A percentile compares a stretch with the other conserved stretches of the same genome.
These are phyloP conservation scores for Oncorhynchus kisutch DNA, from an alignment of 2,113 vertebrate species.

Conservation along the genomic window DNA sequence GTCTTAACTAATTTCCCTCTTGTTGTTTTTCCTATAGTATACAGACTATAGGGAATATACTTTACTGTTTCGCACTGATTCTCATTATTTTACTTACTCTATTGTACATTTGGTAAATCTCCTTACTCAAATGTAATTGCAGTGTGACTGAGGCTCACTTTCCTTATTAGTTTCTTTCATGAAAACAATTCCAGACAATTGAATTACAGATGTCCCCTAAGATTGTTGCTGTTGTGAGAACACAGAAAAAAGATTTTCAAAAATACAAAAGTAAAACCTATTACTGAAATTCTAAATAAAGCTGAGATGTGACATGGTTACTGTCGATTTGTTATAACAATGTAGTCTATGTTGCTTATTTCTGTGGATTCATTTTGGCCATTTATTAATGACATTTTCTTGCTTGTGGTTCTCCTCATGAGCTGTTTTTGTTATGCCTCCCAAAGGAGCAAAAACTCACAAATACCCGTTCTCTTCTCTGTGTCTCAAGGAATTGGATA, in stretches of 20 bases:
- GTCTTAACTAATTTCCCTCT: too few relatives aligned
- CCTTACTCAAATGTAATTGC: too few relatives aligned
- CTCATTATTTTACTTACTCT: too few relatives aligned
- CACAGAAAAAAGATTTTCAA: neutral
- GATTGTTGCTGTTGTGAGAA: neutral
- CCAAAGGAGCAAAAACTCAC: conserved; percentile 1
- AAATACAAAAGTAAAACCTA: neutral
- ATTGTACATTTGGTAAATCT: too few relatives aligned
- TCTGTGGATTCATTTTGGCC: neutral
- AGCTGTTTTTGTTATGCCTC: neutral
- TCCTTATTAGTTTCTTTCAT: neutral
- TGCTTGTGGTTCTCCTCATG: neutral
- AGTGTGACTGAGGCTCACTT: neutral
- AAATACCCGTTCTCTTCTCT: conserved; percentile 1
- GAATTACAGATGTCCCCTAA: neutral
- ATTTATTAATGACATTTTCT: neutral
- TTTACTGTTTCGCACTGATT: too few relatives aligned
- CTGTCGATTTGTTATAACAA: neutral
- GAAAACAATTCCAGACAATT: neutral
- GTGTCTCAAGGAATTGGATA: conserved; percentile 1
- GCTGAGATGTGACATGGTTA: neutral
- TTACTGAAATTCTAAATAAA: neutral
- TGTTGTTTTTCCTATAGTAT: too few relatives aligned
- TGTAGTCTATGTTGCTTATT: neutral
- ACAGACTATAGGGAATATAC: too few relatives aligned